A percentile compares a stretch with the other conserved stretches of the same genome.
These are phyloP conservation scores for Alsophila aescularia DNA, from an alignment of 2,888 invertebrate species.

Conservation along the genomic window DNA sequence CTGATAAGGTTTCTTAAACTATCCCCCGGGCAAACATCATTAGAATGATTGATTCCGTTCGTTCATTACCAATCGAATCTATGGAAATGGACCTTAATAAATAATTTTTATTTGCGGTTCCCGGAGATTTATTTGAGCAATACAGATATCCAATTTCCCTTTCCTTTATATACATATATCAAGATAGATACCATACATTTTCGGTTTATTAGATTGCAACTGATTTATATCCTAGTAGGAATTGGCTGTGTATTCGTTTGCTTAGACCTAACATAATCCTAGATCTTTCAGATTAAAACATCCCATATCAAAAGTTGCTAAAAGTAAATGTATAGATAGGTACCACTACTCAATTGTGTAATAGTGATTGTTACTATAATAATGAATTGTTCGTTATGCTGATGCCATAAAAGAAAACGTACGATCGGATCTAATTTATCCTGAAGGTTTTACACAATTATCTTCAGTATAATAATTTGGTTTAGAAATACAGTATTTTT, in stretches of 20 bases:
- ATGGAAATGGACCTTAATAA: conserved; percentile 23
- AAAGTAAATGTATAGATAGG: too few relatives aligned
- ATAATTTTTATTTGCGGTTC: conserved; percentile 27
- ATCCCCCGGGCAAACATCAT: conserved; percentile 18
- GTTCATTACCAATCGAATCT: conserved; percentile 25
- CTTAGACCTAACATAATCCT: too few relatives aligned
- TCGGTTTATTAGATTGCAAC: conserved; percentile 13
- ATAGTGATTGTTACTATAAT: too few relatives aligned
- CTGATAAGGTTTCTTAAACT: conserved; percentile 2
- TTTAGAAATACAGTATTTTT: too few relatives aligned
- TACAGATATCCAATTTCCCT: conserved; percentile 29
- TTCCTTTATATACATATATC: conserved; percentile 25
- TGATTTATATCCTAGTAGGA: conserved; percentile 1
- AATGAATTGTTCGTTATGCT: too few relatives aligned
- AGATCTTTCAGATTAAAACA: too few relatives aligned
- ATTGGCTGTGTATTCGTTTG: not conserved
- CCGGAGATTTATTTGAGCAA: conserved; percentile 17
- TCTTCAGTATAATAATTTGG: too few relatives aligned
- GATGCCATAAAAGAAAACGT: too few relatives aligned
- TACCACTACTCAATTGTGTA: too few relatives aligned
- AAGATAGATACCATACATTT: conserved; percentile 13
- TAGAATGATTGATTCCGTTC: conserved; percentile 27
- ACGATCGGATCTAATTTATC: too few relatives aligned
- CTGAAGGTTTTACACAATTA: too few relatives aligned
- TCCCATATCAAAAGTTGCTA: too few relatives aligned